Evolutionary conservation across 2,113 vertebrate species (phyloP).

Genomic region (Calyptomena viridis): DNA sequence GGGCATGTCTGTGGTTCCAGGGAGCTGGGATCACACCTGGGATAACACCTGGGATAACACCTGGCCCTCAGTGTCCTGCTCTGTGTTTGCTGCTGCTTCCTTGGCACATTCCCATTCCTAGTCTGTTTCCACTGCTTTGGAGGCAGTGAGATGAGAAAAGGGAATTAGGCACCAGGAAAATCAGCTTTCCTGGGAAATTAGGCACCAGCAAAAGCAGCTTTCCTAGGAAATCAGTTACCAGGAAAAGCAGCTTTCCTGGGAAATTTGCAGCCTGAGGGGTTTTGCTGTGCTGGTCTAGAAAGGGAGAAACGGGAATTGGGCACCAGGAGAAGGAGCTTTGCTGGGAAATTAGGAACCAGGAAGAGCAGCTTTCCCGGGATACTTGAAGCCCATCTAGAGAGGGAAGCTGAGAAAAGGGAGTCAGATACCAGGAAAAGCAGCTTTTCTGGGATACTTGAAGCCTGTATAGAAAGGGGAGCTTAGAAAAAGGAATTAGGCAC

Average conservation of each 20-base stretch:
- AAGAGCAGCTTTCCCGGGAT: not conserved
- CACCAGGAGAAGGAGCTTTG: not conserved
- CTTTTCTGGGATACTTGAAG: not conserved
- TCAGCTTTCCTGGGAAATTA: not conserved
- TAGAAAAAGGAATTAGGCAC: not conserved
- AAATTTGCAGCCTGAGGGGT: not conserved
- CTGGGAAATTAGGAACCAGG: fast-evolving
- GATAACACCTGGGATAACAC: not conserved
- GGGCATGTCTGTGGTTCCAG: not conserved
- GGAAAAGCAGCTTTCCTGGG: not conserved
- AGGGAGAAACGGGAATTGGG: not conserved
- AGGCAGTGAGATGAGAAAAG: not conserved
- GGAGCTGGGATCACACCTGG: not conserved
- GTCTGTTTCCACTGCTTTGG: not conserved
- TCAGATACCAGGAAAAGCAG: no score
- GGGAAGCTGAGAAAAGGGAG: not conserved
- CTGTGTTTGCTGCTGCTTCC: not conserved
- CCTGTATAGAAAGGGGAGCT: no score
- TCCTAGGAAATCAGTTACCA: fast-evolving
- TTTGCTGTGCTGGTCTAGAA: no score
- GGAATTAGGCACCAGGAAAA: not conserved
- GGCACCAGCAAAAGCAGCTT: not conserved
- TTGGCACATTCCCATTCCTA: fast-evolving
- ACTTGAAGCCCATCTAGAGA: no score
- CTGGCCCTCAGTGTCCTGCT: not conserved